A percentile compares a stretch with the other conserved stretches of the same genome.
These are phyloP conservation scores for Capra hircus DNA, from an alignment of 2,113 vertebrate species.

Conservation along the genomic window DNA sequence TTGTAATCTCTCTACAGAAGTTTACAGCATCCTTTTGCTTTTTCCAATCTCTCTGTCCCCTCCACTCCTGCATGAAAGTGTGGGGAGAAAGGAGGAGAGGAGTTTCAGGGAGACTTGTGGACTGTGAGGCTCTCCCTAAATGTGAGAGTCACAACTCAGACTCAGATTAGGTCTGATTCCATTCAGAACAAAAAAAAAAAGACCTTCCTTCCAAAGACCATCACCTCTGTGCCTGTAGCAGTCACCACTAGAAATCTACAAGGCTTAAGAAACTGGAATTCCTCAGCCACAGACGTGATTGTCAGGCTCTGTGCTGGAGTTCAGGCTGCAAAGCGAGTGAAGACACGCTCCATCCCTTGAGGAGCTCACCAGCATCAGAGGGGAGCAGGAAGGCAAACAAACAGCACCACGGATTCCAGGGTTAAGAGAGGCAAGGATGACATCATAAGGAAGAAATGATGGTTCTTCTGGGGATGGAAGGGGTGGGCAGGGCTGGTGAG, in stretches of 20 bases:
- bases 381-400: not conserved
- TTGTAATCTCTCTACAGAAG: not conserved
- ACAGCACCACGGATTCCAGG: not conserved
- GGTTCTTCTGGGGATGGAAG: not conserved
- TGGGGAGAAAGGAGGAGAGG: not conserved
- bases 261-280: not conserved
- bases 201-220: not conserved
- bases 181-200: not conserved
- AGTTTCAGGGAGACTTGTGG: not conserved
- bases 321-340: not conserved
- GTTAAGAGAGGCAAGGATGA: not conserved
- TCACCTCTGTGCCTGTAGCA: not conserved
- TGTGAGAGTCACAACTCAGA: not conserved
- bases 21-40: not conserved
- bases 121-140: not conserved
- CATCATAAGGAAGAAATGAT: not conserved
- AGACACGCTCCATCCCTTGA: not conserved
- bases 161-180: not conserved
- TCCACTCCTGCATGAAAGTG: not conserved
- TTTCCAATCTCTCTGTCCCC: not conserved
- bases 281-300: not conserved
- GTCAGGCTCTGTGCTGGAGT: not conserved
- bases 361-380: not conserved
- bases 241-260: not conserved
- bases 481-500: not conserved